Percentiles rank a stretch among this genome's conserved stretches.
Evolutionary conservation across 2,888 invertebrate species (phyloP).

Genomic region (Habrosyne pyritoides): DNA sequence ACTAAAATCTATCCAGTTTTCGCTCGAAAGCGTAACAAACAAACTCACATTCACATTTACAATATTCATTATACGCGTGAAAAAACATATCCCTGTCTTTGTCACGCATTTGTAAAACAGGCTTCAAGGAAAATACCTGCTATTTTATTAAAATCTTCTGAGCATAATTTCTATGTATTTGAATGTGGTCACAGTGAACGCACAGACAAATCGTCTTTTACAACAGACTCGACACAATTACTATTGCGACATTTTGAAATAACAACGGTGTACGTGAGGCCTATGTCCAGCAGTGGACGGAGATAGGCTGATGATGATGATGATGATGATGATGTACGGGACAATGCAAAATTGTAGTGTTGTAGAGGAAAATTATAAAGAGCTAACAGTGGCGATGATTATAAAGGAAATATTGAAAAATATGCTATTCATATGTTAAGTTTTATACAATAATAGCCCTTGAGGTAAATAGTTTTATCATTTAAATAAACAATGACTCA

Average conservation of each 20-base stretch:
- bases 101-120: too few species aligned
- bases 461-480: neutral
- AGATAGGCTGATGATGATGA: too few species aligned
- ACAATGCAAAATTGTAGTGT: slow-evolving; percentile 6
- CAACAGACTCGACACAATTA: slow-evolving; percentile 30
- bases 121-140: too few species aligned
- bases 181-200: slow-evolving; percentile 38
- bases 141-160: too few species aligned
- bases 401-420: neutral
- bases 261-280: slow-evolving; percentile 17
- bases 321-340: too few species aligned
- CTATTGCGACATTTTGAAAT: slow-evolving; percentile 23
- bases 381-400: neutral
- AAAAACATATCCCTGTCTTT: too few species aligned
- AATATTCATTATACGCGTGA: too few species aligned
- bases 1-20: too few species aligned
- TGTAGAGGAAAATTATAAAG: neutral
- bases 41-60: too few species aligned
- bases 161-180: slow-evolving; percentile 9
- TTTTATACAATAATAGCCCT: neutral
- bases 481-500: neutral
- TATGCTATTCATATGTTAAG: neutral
- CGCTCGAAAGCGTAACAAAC: too few species aligned
- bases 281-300: too few species aligned
- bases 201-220: slow-evolving; percentile 42